A percentile compares a stretch with the other conserved stretches of the same genome.
These are phyloP conservation scores for Pelmatolapia mariae DNA, from an alignment of 2,113 vertebrate genomes.

Conservation along the genomic window DNA sequence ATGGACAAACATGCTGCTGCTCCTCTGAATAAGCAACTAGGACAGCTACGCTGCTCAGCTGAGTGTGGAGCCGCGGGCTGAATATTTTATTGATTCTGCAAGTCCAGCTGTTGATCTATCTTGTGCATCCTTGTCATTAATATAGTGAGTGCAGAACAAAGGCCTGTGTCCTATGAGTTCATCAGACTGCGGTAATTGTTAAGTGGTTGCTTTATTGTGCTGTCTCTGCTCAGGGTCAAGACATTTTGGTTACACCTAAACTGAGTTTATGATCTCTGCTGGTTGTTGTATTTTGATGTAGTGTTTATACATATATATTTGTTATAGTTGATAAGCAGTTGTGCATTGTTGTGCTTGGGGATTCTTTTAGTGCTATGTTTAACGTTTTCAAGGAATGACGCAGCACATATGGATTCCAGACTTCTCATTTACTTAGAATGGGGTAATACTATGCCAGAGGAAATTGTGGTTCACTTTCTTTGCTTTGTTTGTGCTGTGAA, in stretches of 20 bases:
- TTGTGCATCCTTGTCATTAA: conserved; percentile 63
- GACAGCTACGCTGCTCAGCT: background rate
- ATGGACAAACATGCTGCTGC: conserved; percentile 48
- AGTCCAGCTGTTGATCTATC: conserved; percentile 58
- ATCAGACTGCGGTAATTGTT: conserved; percentile 23
- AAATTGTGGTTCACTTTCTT: background rate
- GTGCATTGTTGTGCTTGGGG: background rate
- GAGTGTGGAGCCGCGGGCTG: conserved; percentile 24
- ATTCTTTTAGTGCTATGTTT: background rate
- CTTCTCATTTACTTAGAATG: background rate
- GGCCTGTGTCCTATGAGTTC: conserved; percentile 30
- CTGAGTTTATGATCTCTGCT: background rate
- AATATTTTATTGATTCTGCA: conserved; percentile 64
- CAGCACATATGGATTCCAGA: background rate
- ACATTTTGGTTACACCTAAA: background rate
- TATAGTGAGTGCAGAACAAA: conserved; percentile 55
- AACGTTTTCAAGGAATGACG: background rate
- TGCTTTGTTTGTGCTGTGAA: background rate
- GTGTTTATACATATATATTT: background rate
- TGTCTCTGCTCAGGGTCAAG: background rate
- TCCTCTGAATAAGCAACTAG: conserved; percentile 58
- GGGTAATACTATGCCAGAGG: background rate
- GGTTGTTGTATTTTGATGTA: background rate
- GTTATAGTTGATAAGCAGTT: background rate
- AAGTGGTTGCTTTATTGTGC: background rate